Evolutionary conservation across 2,888 invertebrate genomes (phyloP).

Genomic region (Synanthedon myopaeformis): DNA sequence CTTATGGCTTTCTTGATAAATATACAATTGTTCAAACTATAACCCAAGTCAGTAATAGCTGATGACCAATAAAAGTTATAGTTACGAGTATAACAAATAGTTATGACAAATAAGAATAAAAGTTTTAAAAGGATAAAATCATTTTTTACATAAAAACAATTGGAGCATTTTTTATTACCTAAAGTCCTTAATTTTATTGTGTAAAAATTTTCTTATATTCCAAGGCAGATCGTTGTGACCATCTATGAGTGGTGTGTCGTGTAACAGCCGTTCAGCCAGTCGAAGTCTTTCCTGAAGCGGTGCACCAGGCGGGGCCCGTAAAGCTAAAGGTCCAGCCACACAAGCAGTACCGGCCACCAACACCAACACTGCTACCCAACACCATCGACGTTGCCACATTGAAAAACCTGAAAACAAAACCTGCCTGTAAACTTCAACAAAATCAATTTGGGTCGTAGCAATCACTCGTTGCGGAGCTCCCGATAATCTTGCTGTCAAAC

Average conservation of each 20-base stretch:
- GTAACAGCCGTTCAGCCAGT: conserved; percentile 77
- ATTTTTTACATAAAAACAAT: neutral
- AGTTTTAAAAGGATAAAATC: too few species aligned
- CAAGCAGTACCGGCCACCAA: conserved; percentile 83
- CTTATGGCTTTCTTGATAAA: too few species aligned
- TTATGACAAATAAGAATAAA: too few species aligned
- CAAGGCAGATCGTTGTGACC: conserved; percentile 93
- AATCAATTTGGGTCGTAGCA: conserved; percentile 32
- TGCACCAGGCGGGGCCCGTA: conserved; percentile 81
- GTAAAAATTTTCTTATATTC: conserved; percentile 91
- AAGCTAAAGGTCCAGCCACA: conserved; percentile 82
- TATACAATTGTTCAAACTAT: too few species aligned
- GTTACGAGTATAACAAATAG: too few species aligned
- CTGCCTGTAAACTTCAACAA: conserved; percentile 11
- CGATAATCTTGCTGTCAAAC: conserved; percentile 54
- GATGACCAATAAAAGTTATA: too few species aligned
- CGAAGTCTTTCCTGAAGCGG: conserved; percentile 82
- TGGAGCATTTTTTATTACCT: conserved; percentile 50
- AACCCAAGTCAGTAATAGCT: too few species aligned
- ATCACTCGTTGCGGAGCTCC: conserved; percentile 28
- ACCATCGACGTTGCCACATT: conserved; percentile 76
- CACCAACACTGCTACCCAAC: conserved; percentile 80
- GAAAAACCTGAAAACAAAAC: conserved; percentile 34
- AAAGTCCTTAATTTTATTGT: conserved; percentile 88
- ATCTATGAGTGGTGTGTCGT: conserved; percentile 84